These are phyloP conservation scores for Myxocyprinus asiaticus DNA, from an alignment of 2,113 vertebrate genomes.

Conservation along the genomic window DNA sequence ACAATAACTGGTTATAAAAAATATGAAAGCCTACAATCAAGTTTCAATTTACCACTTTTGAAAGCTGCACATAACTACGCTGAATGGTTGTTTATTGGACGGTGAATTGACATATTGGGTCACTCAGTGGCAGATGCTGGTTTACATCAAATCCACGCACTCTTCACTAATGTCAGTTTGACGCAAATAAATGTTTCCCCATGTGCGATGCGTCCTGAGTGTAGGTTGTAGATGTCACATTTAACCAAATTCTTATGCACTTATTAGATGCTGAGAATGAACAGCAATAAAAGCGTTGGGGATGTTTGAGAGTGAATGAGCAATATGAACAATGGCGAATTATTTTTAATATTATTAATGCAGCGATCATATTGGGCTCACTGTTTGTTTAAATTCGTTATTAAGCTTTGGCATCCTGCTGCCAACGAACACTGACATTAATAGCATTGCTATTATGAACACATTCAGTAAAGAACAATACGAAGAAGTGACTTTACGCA, in stretches of 20 bases:
- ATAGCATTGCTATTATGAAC: neutral
- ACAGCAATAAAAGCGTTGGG: neutral
- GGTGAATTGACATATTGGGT: neutral
- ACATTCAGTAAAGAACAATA: neutral
- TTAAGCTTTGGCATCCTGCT: neutral
- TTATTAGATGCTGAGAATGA: neutral
- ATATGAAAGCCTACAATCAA: no score
- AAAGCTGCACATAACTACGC: neutral
- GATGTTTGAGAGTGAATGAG: neutral
- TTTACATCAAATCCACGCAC: neutral
- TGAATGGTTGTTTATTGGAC: no score
- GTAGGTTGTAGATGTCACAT: neutral
- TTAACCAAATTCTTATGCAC: neutral
- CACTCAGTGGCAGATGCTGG: neutral
- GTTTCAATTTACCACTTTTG: no score
- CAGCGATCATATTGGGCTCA: neutral
- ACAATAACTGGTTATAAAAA: no score
- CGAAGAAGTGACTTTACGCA: neutral
- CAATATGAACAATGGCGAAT: neutral
- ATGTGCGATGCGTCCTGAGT: neutral
- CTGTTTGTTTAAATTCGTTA: neutral
- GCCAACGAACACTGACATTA: neutral
- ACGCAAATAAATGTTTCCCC: conserved; percentile 3
- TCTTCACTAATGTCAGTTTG: neutral
- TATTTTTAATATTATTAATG: conserved; percentile 2